Base-by-base conservation (phyloP, 2,797 vertebrate genomes). In the Typhlichthys subterraneus region DNA sequence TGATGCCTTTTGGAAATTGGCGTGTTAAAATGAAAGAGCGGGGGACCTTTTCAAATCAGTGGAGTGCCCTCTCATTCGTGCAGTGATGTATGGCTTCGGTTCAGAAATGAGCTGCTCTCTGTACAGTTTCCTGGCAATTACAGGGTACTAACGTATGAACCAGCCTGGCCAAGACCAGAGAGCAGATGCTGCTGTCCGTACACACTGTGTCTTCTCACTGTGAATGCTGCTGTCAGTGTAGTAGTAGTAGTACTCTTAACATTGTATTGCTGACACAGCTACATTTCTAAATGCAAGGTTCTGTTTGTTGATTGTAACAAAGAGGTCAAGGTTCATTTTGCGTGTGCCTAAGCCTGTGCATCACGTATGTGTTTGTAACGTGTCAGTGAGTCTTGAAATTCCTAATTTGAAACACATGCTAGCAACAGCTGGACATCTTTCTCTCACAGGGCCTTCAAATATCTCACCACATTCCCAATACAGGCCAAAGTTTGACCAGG, bases 1-100 rank as follows among this genome's bases (percentile, higher is more conserved):
- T 83, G 80, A 89, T 78, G 67, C 75, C 74, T 84, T 87, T 79
- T 90, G 85, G 78, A 90, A 90, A 87, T 65, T 75, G 60, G 61
- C 11, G 77, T 77, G 86, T 87, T 78, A 80, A 91, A 92, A 92
- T 92, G 88, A 92, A 77, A 93, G 89, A 87, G 83, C 12, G 15
- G 56, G 33, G 79, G 70, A 55, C 73, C 80, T 88, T 84, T 86
- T 76, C 49, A 85, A 86, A 88, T 77, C 73, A 74, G 64, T 63
- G 71, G 12, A 65, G 65, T 84, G 69, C 89, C 90, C 88, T 90
- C 79, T 92, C 89, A 91, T 91, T 93, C 82, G 60, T 82, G 65
- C 67, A 5, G 73, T 90, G 88, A 90, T 91, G 85, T 87, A 90
- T 88, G 85, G 76, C 85, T 85, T 79, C 57, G 56, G 67, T 84